Conservation (phyloP, 2,113 vertebrate genomes). For the Shinisaurus crocodilurus region DNA sequence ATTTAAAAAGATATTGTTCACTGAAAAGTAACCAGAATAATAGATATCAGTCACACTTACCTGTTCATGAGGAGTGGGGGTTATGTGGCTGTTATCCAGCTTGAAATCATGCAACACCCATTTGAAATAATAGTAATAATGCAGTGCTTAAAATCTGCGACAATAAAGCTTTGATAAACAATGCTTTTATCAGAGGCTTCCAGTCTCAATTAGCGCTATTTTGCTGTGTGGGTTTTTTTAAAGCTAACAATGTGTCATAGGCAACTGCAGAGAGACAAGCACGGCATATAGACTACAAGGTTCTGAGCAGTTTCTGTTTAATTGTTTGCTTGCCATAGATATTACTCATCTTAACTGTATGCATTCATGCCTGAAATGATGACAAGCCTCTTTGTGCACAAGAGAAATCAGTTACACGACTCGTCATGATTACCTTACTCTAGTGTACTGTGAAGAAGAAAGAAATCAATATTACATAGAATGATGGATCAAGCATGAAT, state of each 20-base stretch:
- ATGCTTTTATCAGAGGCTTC: constrained; percentile 54
- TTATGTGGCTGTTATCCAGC: constrained; percentile 57
- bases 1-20: constrained; percentile 27
- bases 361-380: constrained; percentile 21
- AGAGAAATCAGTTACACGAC: constrained; percentile 40
- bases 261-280: constrained; percentile 4
- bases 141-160: constrained; percentile 60
- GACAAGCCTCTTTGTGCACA: constrained; percentile 48
- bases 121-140: constrained; percentile 62
- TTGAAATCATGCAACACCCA: constrained; percentile 61
- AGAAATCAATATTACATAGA: constrained; percentile 55
- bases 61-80: constrained; percentile 58
- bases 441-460: constrained; percentile 40
- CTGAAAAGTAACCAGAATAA: constrained; percentile 63
- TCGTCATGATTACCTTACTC: constrained; percentile 24
- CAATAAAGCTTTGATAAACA: constrained; percentile 50
- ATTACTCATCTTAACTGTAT: constrained; percentile 24
- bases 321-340: constrained; percentile 25
- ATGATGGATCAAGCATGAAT: constrained; percentile 72
- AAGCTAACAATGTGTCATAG: constrained; percentile 38
- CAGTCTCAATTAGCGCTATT: constrained; percentile 34
- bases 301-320: constrained; percentile 17
- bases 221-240: background rate
- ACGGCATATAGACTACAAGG: constrained; percentile 16
- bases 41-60: constrained; percentile 75